A percentile compares a stretch with the other conserved stretches of the same genome.
Evolutionary conservation across 2,113 vertebrate species (phyloP).

Genomic region (Clarias gariepinus): DNA sequence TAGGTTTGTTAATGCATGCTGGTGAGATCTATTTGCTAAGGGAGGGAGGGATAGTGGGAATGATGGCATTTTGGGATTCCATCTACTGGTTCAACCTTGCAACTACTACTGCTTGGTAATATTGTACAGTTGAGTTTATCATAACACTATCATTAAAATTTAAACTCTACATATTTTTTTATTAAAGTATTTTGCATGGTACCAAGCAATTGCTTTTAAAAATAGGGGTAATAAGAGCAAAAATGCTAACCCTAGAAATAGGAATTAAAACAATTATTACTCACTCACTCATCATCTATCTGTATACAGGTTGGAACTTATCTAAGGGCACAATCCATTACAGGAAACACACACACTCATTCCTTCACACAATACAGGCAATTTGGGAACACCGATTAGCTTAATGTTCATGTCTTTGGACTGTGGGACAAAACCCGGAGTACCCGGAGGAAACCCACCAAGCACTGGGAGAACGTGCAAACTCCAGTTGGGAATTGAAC

Average conservation of each 20-base stretch:
- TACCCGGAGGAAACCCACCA: too few species aligned
- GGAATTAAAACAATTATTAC: background rate
- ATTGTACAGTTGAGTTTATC: background rate
- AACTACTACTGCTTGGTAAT: background rate
- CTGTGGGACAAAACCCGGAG: too few species aligned
- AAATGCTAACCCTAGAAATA: background rate
- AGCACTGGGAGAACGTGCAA: too few species aligned
- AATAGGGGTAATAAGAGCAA: background rate
- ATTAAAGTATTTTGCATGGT: background rate
- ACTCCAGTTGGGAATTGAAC: too few species aligned
- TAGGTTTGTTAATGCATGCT: conserved; percentile 18
- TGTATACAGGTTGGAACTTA: too few species aligned
- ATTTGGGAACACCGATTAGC: too few species aligned
- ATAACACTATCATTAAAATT: too few species aligned
- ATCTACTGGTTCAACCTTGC: conserved; percentile 24
- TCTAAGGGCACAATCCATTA: too few species aligned
- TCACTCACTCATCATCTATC: too few species aligned
- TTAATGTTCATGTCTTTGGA: too few species aligned
- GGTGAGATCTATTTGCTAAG: background rate
- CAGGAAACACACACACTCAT: too few species aligned
- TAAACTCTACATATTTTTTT: background rate
- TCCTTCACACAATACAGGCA: too few species aligned
- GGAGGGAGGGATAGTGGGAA: conserved; percentile 14
- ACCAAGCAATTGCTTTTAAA: background rate
- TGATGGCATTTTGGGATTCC: background rate